Base-by-base conservation (phyloP, 2,113 vertebrate genomes). In the Serilophus lunatus region DNA sequence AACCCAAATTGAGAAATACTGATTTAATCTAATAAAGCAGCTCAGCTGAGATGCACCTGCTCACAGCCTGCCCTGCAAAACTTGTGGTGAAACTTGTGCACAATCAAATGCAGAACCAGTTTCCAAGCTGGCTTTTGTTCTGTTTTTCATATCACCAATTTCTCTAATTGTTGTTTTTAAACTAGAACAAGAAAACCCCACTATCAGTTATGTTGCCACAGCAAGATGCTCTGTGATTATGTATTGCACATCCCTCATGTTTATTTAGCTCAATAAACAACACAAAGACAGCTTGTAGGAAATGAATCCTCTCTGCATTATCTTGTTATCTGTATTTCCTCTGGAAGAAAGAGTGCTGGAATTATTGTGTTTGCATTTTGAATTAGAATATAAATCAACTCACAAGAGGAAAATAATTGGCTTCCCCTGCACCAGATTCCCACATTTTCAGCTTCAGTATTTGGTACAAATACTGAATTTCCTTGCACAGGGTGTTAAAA, bases 241-340 rank as follows among this genome's bases (percentile, higher is more conserved):
- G 71, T 50, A 51, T 79, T 72, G 57, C 78, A 16, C 57, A 69
- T 71, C 78, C 50, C 71, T 95, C 64, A 12, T 45, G 28, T 88
- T 93, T 80, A 44, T 94, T 90, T 64, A 78, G 85, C 75, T 86
- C 64, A 7, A 86, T 66, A 86, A 95, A 90, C 44, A 74, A 47
- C 29, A 51, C 38, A 38, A 63, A 93, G 79, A 51, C 61, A 88
- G 85, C 79, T 92, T 65, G 88, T 59, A 96, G 92, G 93, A 95
- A 88, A 92, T 59, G 90, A 96, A 91, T 92, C 75, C 71, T 92
- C 69, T 80, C 71, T 15, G 71, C 35, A 0, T 95, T 96, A 95
- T 92, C 92, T 59, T 68, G 81, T 92, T 87, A 90, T 83, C 87
- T 93, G 54, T 1, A 6, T 86, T 86, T 92, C 60, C 81, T 83